phyloP scores from a whole-genome alignment of 2,113 vertebrate species.

The Proteles cristata region DNA sequence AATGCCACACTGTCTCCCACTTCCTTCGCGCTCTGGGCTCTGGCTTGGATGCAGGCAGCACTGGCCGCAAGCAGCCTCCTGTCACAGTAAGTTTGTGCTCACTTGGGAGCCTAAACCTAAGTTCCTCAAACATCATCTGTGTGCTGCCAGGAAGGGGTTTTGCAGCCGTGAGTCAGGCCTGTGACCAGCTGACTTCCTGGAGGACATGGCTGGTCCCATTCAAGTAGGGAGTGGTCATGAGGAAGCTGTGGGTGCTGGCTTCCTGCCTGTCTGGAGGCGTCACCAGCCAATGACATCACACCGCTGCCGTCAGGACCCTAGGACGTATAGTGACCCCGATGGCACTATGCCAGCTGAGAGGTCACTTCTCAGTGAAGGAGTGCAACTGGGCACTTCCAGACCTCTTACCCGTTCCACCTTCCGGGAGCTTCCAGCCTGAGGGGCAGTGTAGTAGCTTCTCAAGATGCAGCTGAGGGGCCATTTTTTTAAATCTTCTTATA shows the following conservation, averaged over 20 bases:
- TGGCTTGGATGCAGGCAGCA: background rate
- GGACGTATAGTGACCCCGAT: background rate
- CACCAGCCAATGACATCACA: background rate
- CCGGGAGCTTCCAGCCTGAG: background rate
- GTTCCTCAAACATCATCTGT: background rate
- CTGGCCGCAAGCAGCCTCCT: background rate
- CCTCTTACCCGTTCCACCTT: background rate
- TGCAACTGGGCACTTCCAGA: background rate
- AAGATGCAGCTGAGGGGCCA: background rate
- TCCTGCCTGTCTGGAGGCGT: background rate
- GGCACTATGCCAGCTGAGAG: background rate
- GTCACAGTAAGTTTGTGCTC: background rate
- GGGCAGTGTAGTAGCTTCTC: background rate
- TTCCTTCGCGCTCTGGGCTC: background rate
- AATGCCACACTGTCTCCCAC: background rate
- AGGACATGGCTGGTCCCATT: background rate
- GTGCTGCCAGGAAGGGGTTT: background rate
- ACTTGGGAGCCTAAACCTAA: background rate
- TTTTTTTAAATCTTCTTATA: background rate
- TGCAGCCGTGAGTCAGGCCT: background rate
- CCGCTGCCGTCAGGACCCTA: background rate
- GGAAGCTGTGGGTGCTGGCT: background rate
- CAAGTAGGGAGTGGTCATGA: background rate
- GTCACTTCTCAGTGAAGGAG: background rate
- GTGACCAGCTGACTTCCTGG: too few relatives aligned